phyloP scores from a whole-genome alignment of 2,888 invertebrate species.

The Ptychoptera albimana region DNA sequence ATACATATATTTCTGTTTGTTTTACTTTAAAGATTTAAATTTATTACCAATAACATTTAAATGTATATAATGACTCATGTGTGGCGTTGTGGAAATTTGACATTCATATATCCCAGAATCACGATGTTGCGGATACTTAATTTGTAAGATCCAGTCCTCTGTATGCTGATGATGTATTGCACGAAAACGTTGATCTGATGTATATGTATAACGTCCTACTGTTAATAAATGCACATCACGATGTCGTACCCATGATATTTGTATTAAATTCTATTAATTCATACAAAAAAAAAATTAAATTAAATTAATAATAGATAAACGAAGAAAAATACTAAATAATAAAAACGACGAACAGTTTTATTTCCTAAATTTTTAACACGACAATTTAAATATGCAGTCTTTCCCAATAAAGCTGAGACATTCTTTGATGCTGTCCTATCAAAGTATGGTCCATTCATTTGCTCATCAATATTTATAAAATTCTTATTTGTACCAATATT shows the following conservation, averaged over 20 bases:
- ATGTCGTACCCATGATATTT: constrained; percentile 87
- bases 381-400: constrained; percentile 80
- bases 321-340: neutral
- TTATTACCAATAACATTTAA: constrained; percentile 80
- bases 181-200: constrained; percentile 78
- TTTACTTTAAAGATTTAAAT: too few relatives aligned
- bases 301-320: too few relatives aligned
- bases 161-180: constrained; percentile 72
- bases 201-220: constrained; percentile 80
- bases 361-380: constrained; percentile 81
- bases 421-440: constrained; percentile 58
- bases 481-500: constrained; percentile 10
- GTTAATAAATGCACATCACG: constrained; percentile 80
- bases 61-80: constrained; percentile 82
- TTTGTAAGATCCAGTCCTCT: constrained; percentile 85
- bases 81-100: constrained; percentile 86
- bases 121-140: constrained; percentile 81
- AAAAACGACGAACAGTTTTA: constrained; percentile 50
- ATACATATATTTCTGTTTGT: too few relatives aligned
- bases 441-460: constrained; percentile 50
- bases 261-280: constrained; percentile 43
- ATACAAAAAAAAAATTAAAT: too few relatives aligned
- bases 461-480: constrained; percentile 24
- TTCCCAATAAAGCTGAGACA: constrained; percentile 68
- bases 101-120: constrained; percentile 83